Conservation (phyloP, 1,140 invertebrate genomes). For the Drosophila pectinifera region DNA sequence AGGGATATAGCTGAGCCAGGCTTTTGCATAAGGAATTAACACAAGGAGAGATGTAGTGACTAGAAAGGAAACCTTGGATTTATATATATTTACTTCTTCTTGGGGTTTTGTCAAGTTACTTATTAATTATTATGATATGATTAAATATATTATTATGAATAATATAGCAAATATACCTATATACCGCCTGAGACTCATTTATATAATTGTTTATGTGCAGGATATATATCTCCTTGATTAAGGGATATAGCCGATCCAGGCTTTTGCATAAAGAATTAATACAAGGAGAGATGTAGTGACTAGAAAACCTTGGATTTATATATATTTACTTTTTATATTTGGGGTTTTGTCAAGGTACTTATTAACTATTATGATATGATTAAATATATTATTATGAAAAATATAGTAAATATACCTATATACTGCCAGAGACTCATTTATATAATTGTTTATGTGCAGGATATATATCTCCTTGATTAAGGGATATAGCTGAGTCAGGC, state of each 20-base stretch:
- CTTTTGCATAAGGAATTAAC: constrained; percentile 2
- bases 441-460: constrained; percentile 34
- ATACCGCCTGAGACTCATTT: constrained; percentile 36
- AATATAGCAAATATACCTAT: no score
- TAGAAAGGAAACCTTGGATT: not conserved
- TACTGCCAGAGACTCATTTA: constrained; percentile 39
- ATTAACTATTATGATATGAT: not conserved
- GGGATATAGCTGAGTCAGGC: constrained; percentile 4
- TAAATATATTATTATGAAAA: no score
- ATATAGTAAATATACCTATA: no score
- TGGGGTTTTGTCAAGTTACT: not conserved
- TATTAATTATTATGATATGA: not conserved
- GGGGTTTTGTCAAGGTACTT: not conserved
- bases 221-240: constrained; percentile 26
- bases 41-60: not conserved
- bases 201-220: constrained; percentile 37
- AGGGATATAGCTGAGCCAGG: constrained; percentile 4
- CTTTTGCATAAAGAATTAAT: constrained; percentile 3
- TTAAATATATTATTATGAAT: no score
- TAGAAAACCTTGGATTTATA: not conserved
- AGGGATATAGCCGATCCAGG: constrained; percentile 4
- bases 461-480: constrained; percentile 27
- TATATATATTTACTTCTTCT: no score
- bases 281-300: not conserved
- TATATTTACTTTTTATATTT: no score